These are phyloP conservation scores for Hemicrepidius hirtus DNA, from an alignment of 2,888 invertebrate species.

Conservation along the genomic window DNA sequence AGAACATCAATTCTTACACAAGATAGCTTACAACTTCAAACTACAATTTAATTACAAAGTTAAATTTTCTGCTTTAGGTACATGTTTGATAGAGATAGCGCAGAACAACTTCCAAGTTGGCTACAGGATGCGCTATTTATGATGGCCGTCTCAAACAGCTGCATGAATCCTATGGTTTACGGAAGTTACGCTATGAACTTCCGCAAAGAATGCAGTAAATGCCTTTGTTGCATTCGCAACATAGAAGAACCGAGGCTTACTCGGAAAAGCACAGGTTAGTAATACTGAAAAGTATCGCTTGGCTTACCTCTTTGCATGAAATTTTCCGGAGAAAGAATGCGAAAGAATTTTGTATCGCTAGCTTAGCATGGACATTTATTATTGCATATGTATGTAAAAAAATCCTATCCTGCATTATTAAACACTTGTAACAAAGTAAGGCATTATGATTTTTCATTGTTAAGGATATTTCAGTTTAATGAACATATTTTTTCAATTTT, in stretches of 20 bases:
- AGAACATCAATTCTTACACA: no score
- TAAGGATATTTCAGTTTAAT: no score
- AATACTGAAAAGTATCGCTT: not conserved
- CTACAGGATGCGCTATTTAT: constrained; percentile 84
- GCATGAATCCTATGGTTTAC: constrained; percentile 87
- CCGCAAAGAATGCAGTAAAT: constrained; percentile 68
- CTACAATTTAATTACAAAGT: no score
- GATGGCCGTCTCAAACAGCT: constrained; percentile 88
- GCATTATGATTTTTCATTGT: no score
- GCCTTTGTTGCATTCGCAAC: constrained; percentile 57
- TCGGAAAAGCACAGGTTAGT: constrained; percentile 41
- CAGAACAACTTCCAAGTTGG: constrained; percentile 77
- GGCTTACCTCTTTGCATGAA: constrained; percentile 2
- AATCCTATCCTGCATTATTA: no score
- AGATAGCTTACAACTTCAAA: no score
- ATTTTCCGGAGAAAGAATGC: not conserved
- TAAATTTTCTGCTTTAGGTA: constrained; percentile 74
- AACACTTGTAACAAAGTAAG: no score
- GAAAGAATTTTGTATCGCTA: not conserved
- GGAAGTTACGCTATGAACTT: constrained; percentile 81
- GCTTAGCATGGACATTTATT: no score
- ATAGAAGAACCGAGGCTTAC: constrained; percentile 31
- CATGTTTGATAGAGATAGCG: constrained; percentile 81
- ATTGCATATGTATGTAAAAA: no score
- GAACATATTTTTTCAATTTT: no score